Conservation (phyloP, 2,113 vertebrate genomes). For the Struthidea cinerea region DNA sequence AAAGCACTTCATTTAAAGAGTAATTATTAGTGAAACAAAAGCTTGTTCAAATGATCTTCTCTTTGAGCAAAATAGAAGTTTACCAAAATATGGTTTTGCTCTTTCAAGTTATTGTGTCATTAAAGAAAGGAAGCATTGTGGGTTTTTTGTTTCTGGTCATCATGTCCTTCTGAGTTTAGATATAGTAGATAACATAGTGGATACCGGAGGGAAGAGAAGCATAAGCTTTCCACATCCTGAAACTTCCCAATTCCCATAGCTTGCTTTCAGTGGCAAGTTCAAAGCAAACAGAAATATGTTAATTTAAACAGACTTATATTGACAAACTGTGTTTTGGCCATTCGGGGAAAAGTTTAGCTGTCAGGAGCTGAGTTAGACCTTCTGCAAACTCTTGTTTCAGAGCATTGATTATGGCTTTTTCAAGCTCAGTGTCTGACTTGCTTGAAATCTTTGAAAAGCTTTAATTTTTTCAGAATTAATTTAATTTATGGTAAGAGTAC, state of each 20-base stretch:
- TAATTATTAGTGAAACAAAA: conserved; percentile 9
- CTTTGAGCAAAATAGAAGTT: neutral
- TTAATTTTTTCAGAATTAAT: neutral
- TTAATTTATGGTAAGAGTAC: neutral
- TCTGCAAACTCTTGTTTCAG: neutral
- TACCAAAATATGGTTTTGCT: neutral
- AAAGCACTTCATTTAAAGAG: neutral
- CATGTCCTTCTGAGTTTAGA: neutral
- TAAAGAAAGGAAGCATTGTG: neutral
- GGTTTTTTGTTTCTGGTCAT: neutral
- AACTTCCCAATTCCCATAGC: neutral
- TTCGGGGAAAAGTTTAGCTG: neutral
- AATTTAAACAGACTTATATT: neutral
- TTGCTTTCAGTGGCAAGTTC: neutral
- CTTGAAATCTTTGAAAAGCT: neutral
- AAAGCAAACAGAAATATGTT: neutral
- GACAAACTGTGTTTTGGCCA: neutral
- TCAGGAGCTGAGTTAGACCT: neutral
- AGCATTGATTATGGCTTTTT: neutral
- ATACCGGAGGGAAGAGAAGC: neutral
- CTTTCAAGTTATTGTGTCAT: neutral
- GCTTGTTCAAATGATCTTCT: neutral
- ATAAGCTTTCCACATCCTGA: neutral
- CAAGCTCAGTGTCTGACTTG: neutral
- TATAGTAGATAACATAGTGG: neutral